phyloP scores from a whole-genome alignment of 2,888 invertebrate species.

The Carpatolechia fugitivella region DNA sequence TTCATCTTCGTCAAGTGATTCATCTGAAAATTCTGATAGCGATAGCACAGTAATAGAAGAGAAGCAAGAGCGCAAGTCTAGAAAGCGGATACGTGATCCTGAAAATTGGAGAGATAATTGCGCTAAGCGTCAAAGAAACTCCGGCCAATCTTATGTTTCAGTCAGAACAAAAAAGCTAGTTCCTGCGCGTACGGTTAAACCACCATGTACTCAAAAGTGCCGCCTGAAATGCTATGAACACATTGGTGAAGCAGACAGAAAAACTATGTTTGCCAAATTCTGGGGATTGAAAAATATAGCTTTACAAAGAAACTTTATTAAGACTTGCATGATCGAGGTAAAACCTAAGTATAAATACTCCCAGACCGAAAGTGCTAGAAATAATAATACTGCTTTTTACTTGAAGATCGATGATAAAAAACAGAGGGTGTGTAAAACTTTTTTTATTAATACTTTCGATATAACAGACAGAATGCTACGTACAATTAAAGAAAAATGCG shows the following conservation, averaged over 20 bases:
- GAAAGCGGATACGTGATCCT: background rate
- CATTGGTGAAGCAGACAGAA: background rate
- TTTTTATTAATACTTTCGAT: slow-evolving; percentile 23
- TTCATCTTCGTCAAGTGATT: background rate
- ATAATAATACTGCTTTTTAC: slow-evolving; percentile 27
- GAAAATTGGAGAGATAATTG: background rate
- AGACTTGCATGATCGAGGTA: slow-evolving; percentile 21
- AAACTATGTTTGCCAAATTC: background rate
- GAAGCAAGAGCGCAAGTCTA: background rate
- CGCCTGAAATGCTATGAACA: slow-evolving; percentile 1
- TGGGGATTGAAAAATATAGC: slow-evolving; percentile 22
- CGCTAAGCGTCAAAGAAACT: slow-evolving; percentile 7
- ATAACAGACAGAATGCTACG: slow-evolving; percentile 21
- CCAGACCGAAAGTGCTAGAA: slow-evolving; percentile 21
- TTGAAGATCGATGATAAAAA: slow-evolving; percentile 23
- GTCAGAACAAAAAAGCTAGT: background rate
- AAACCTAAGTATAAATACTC: slow-evolving; percentile 23
- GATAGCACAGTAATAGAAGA: too few species aligned
- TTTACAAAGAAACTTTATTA: slow-evolving; percentile 20
- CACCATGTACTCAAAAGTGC: slow-evolving; percentile 9
- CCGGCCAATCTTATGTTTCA: slow-evolving; percentile 13
- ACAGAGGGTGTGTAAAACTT: slow-evolving; percentile 25
- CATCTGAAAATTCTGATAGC: background rate
- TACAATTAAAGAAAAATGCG: slow-evolving; percentile 23
- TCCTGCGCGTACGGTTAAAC: background rate